Evolutionary conservation across 92 coral and sea anemone genomes (phyloP).

Genomic region (Bergia sp.): DNA sequence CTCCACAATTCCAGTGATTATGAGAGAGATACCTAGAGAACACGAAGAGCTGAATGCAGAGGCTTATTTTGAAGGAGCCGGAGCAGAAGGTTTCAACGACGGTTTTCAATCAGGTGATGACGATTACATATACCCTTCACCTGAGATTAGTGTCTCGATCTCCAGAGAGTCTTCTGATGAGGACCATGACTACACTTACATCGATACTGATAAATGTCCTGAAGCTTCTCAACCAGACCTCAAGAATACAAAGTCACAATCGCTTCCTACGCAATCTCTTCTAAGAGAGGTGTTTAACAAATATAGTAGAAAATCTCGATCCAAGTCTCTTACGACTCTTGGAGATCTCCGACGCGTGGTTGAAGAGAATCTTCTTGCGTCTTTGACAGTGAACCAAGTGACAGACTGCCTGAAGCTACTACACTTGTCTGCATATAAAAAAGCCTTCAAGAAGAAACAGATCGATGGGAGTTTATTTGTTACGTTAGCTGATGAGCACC

Average conservation of each 20-base stretch:
- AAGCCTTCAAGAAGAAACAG: constrained; percentile 32
- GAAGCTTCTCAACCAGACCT: background rate
- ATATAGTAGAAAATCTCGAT: background rate
- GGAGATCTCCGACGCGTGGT: constrained; percentile 3
- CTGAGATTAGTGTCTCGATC: background rate
- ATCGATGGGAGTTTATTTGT: constrained; percentile 36
- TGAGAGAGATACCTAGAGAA: background rate
- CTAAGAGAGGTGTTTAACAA: background rate
- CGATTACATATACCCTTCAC: background rate
- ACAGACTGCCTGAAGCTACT: constrained; percentile 29
- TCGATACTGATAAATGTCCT: background rate
- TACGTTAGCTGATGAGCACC: constrained; percentile 30
- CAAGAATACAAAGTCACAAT: background rate
- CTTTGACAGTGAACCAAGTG: constrained; percentile 21
- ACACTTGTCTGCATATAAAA: constrained; percentile 27
- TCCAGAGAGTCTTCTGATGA: background rate
- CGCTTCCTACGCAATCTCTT: background rate
- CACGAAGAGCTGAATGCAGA: background rate
- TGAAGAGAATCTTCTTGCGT: background rate
- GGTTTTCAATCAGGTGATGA: background rate
- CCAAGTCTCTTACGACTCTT: constrained; percentile 9
- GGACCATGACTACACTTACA: constrained; percentile 14
- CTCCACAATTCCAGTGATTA: background rate
- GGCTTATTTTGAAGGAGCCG: too few species aligned
- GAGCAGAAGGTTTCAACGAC: background rate